Evolutionary conservation across 2,797 vertebrate species (phyloP).

Genomic region (Hemitrygon akajei): DNA sequence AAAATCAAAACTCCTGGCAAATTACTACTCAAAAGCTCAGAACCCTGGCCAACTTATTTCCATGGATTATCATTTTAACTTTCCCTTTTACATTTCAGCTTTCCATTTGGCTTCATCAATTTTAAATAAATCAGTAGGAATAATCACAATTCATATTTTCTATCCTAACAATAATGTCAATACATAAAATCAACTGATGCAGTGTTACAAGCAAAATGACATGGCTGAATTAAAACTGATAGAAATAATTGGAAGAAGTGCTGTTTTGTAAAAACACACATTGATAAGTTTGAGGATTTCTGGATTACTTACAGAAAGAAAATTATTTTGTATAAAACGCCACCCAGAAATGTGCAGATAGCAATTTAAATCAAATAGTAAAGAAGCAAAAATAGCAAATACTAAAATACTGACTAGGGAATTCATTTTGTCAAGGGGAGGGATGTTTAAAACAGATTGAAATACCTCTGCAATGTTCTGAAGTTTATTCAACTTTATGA

Average conservation of each 20-base stretch:
- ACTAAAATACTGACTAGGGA: background rate
- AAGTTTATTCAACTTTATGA: background rate
- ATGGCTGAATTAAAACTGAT: background rate
- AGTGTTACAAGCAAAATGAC: background rate
- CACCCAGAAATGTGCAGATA: background rate
- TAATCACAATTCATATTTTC: background rate
- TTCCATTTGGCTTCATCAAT: background rate
- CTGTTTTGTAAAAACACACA: background rate
- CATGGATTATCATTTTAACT: background rate
- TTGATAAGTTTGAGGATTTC: background rate
- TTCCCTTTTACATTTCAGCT: background rate
- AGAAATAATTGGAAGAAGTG: background rate
- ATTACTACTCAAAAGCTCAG: background rate
- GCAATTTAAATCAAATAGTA: background rate
- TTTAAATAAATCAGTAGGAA: background rate
- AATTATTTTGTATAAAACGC: background rate
- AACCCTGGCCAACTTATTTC: background rate
- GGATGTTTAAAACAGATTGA: background rate
- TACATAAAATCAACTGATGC: background rate
- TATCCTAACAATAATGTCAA: background rate
- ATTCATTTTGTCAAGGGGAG: background rate
- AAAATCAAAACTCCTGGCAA: background rate
- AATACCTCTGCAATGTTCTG: background rate
- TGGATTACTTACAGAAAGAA: background rate
- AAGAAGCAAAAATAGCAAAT: background rate